These are phyloP conservation scores for Lasioglossum leucozonium DNA, from an alignment of 2,888 invertebrate species.

Conservation along the genomic window DNA sequence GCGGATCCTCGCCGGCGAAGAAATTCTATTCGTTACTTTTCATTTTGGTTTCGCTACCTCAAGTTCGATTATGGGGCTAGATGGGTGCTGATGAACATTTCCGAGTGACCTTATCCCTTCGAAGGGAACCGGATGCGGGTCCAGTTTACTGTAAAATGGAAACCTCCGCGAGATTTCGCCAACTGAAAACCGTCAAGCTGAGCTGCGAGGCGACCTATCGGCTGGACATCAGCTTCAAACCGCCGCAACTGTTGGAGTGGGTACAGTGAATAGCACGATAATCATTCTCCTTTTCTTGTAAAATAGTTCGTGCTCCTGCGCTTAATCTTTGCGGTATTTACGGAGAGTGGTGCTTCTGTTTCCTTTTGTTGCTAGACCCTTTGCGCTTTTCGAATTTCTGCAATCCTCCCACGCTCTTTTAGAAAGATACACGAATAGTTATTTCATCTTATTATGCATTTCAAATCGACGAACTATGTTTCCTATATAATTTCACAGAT, in stretches of 20 bases:
- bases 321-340: background rate
- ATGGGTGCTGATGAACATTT: slow-evolving; percentile 83
- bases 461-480: background rate
- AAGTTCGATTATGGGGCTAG: slow-evolving; percentile 66
- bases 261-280: slow-evolving; percentile 76
- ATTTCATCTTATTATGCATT: background rate
- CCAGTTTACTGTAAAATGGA: slow-evolving; percentile 87
- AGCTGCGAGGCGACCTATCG: slow-evolving; percentile 86
- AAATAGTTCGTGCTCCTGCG: background rate
- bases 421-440: background rate
- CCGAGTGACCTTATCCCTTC: slow-evolving; percentile 85
- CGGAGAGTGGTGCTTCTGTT: background rate
- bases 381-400: background rate
- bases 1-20: background rate
- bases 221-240: slow-evolving; percentile 86
- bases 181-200: slow-evolving; percentile 86
- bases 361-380: background rate
- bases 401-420: background rate
- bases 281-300: background rate
- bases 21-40: background rate
- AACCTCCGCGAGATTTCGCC: slow-evolving; percentile 86
- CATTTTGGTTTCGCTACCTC: background rate
- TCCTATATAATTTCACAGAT: background rate
- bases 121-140: slow-evolving; percentile 85
- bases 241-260: slow-evolving; percentile 86